These are phyloP conservation scores for Platysternon megacephalum DNA, from an alignment of 2,113 vertebrate species.

Conservation along the genomic window DNA sequence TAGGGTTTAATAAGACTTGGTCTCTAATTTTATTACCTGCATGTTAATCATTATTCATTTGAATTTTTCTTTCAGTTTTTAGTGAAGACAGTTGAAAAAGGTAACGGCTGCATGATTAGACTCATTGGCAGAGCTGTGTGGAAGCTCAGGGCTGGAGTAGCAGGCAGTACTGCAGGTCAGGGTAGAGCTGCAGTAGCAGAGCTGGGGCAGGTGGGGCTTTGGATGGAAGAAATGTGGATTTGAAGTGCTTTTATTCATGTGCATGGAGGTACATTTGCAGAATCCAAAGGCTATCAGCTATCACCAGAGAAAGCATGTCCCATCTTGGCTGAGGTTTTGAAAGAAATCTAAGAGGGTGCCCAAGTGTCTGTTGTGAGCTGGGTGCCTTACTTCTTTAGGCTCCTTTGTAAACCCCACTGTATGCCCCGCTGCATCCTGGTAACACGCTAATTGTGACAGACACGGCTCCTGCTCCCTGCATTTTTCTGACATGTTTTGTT, in stretches of 20 bases:
- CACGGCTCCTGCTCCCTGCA: fast-evolving
- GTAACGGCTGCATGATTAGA: background rate
- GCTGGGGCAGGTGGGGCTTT: background rate
- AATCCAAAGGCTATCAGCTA: background rate
- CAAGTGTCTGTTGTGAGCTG: background rate
- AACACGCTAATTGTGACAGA: background rate
- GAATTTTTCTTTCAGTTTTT: background rate
- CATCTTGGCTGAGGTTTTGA: background rate
- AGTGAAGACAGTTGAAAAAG: background rate
- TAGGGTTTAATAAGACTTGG: background rate
- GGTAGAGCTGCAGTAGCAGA: background rate
- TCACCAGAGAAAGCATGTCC: background rate
- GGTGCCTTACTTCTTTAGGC: background rate
- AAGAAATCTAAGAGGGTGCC: too few relatives aligned
- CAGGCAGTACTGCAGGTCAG: background rate
- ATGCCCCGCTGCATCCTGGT: background rate
- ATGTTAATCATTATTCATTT: background rate
- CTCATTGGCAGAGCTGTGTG: background rate
- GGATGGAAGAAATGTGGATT: background rate
- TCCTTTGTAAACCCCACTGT: background rate
- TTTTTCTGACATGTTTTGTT: background rate
- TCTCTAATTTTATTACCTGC: background rate
- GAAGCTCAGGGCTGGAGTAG: background rate
- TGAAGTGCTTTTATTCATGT: background rate
- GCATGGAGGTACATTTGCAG: background rate